Evolutionary conservation across 2,888 invertebrate species (phyloP), one percentile per base, ranked within the genome.

Genomic region (Leptogaster cylindrica): DNA sequence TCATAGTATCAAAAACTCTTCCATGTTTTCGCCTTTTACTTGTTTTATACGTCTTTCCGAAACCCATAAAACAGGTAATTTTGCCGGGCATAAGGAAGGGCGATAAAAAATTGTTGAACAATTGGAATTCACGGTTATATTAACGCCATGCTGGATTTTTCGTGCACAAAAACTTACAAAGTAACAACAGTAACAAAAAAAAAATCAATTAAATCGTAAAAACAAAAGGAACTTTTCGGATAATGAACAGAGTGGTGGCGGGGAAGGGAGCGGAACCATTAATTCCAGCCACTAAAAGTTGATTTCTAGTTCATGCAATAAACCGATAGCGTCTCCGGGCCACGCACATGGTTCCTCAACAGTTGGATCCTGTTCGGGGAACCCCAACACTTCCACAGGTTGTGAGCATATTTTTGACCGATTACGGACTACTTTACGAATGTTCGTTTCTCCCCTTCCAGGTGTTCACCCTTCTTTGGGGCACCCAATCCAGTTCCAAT

Each of bases 151-250:
- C 4, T 10, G 36, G 7, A n/a, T n/a, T n/a, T n/a, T n/a, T n/a
- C 12, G 36, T 4, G 36, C 10, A 36, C 36, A 3, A 36, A 3
- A 36, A 36, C 36, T 36, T 36, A 36, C 36, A 36, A 36, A 36
- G 36, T 36, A 31, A 31, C 31, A 31, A 31, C 6, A 31, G 10
- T 8, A 1, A 31, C 1, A 31, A 31, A 36, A 6, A 18, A 46
- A 46, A 46, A 46, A 46, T 46, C 46, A 46, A 46, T 46, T 46
- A 46, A 46, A 46, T 46, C 46, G 46, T 46, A 46, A 46, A 46
- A 46, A 8, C 16, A 46, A 16, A n/a, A 46, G 20, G 8, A 46
- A 20, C 10, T 36, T n/a, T 36, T 20, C 1, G 46, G 8, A 18
- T 20, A 46, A 3, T 20, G 18, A 46, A 46, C 16, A 18, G 7